phyloP scores from a whole-genome alignment of 2,888 invertebrate species.

The Lasioglossum morio region DNA sequence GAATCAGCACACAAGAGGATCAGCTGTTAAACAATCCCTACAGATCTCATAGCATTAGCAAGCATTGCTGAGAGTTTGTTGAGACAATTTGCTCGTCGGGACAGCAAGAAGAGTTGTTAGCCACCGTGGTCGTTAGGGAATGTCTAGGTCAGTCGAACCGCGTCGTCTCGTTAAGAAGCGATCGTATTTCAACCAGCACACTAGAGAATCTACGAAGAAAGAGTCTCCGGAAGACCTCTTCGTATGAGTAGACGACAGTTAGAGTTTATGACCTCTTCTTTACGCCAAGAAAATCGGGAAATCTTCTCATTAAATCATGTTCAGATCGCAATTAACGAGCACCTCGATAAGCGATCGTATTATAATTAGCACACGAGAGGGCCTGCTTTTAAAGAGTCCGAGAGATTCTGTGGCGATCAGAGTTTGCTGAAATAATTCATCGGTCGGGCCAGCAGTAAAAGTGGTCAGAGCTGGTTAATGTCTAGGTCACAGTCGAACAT shows the following conservation, averaged over 20 bases:
- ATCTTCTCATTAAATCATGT: neutral
- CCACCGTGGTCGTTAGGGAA: neutral
- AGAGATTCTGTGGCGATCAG: neutral
- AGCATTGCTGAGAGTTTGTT: neutral
- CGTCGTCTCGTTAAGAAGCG: neutral
- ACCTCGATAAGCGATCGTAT: neutral
- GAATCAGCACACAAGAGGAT: neutral
- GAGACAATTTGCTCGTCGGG: neutral
- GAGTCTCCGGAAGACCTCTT: neutral
- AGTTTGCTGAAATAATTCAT: neutral
- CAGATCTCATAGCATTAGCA: too few relatives aligned
- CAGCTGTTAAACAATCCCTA: neutral
- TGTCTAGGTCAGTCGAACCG: neutral
- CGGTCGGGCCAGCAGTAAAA: neutral
- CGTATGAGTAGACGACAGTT: neutral
- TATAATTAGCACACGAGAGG: neutral
- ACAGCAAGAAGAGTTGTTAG: neutral
- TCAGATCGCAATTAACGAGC: neutral
- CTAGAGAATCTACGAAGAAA: neutral
- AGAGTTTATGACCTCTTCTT: too few relatives aligned
- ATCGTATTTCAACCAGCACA: too few relatives aligned
- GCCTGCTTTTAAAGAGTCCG: neutral
- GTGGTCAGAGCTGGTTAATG: neutral
- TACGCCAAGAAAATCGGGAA: neutral
- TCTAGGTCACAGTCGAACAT: neutral